Evolutionary conservation across 2,797 vertebrate species (phyloP).

Genomic region (Xerus rutilus): DNA sequence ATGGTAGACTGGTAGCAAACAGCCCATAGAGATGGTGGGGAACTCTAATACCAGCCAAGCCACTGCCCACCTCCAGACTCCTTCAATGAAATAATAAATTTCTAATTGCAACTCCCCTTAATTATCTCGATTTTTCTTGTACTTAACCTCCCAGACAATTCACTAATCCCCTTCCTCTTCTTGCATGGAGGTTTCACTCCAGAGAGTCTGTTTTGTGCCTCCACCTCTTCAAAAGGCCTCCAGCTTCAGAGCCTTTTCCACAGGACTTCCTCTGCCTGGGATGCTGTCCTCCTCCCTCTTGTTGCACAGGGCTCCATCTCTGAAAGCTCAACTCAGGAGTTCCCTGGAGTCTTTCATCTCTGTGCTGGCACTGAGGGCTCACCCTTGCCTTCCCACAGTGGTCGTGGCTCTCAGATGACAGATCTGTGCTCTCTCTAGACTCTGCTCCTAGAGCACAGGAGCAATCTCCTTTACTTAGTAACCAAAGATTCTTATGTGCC

Average conservation of each 20-base stretch:
- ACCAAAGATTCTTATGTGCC: background rate
- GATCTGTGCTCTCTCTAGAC: background rate
- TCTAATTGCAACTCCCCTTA: too few species aligned
- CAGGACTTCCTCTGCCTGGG: background rate
- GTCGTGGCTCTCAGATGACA: background rate
- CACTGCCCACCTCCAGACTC: background rate
- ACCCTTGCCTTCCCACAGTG: rapidly evolving
- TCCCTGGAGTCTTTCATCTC: background rate
- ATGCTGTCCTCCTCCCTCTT: background rate
- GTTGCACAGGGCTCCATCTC: background rate
- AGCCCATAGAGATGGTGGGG: background rate
- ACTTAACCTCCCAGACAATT: background rate
- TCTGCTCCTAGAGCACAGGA: too few species aligned
- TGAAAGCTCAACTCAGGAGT: background rate
- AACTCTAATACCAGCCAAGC: too few species aligned
- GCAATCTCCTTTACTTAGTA: background rate
- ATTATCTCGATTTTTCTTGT: background rate
- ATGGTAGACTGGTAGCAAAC: background rate
- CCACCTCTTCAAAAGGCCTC: background rate
- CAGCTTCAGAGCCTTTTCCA: background rate
- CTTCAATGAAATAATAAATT: background rate
- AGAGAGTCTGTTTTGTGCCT: background rate
- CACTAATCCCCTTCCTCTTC: rapidly evolving
- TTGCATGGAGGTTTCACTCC: background rate
- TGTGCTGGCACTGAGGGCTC: rapidly evolving